Evolutionary conservation across 2,797 vertebrate genomes (phyloP).

Genomic region (Florisuga fusca): DNA sequence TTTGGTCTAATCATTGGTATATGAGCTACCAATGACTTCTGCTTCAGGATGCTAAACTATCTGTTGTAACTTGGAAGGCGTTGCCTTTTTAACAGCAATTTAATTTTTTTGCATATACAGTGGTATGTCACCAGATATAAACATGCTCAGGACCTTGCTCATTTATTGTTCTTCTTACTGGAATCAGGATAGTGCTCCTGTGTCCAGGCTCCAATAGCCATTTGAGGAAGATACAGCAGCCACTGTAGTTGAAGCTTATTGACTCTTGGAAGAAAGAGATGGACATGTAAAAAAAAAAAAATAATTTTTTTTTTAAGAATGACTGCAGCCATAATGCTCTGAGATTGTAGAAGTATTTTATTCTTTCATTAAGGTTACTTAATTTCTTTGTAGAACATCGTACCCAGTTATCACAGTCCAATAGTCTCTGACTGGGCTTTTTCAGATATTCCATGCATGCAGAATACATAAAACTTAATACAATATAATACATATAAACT

Average conservation of each 20-base stretch:
- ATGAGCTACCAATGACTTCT: neutral
- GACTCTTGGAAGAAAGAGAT: slow-evolving; percentile 35
- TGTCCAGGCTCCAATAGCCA: neutral
- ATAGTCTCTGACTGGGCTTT: neutral
- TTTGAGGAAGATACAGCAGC: neutral
- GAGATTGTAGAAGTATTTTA: neutral
- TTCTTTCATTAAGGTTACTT: neutral
- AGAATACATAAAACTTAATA: too few species aligned
- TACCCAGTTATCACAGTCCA: neutral
- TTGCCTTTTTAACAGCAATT: rapidly evolving
- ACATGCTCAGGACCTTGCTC: neutral
- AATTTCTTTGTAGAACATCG: neutral
- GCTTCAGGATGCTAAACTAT: neutral
- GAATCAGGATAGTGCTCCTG: neutral
- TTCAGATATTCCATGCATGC: neutral
- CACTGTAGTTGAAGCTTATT: neutral
- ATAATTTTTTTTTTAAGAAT: neutral
- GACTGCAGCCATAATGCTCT: neutral
- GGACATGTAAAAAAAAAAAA: neutral
- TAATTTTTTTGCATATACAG: neutral
- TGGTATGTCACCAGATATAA: neutral
- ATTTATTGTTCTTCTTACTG: neutral
- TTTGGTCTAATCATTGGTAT: neutral
- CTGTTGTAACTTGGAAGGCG: neutral
- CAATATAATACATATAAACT: too few species aligned